phyloP scores from a whole-genome alignment of 2,888 invertebrate genomes.

The Lithophane semibrunnea region DNA sequence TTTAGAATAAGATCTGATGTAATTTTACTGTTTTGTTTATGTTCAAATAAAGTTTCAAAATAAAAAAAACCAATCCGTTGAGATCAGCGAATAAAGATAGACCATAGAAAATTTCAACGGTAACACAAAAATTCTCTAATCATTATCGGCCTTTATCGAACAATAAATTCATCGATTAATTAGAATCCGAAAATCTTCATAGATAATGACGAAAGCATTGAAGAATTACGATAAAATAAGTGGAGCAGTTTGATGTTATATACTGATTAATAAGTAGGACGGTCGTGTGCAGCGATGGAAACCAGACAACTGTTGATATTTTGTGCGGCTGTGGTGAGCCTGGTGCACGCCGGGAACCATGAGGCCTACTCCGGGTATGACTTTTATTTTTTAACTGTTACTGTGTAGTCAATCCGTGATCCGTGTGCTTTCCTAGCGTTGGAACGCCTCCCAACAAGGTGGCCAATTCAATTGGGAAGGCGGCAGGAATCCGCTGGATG shows the following conservation, averaged over 20 bases:
- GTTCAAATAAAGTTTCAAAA: not conserved
- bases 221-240: slow-evolving; percentile 17
- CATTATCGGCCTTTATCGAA: slow-evolving; percentile 16
- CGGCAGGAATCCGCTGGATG: not conserved
- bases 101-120: not conserved
- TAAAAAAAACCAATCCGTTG: not conserved
- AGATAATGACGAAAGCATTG: slow-evolving; percentile 14
- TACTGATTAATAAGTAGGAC: not conserved
- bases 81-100: not conserved
- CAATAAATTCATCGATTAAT: slow-evolving; percentile 23
- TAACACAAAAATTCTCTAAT: not conserved
- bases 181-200: not conserved
- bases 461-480: not conserved
- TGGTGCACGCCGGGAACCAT: slow-evolving; percentile 41
- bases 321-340: slow-evolving; percentile 12
- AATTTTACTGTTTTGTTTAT: not conserved
- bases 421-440: not conserved
- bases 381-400: not conserved
- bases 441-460: not conserved
- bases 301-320: slow-evolving; percentile 6
- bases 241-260: not conserved
- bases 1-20: not conserved
- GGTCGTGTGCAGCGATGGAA: slow-evolving; percentile 23
- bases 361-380: slow-evolving; percentile 40
- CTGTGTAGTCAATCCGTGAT: not conserved